These are phyloP conservation scores for Barnardius zonarius DNA, from an alignment of 2,113 vertebrate genomes.

Conservation along the genomic window DNA sequence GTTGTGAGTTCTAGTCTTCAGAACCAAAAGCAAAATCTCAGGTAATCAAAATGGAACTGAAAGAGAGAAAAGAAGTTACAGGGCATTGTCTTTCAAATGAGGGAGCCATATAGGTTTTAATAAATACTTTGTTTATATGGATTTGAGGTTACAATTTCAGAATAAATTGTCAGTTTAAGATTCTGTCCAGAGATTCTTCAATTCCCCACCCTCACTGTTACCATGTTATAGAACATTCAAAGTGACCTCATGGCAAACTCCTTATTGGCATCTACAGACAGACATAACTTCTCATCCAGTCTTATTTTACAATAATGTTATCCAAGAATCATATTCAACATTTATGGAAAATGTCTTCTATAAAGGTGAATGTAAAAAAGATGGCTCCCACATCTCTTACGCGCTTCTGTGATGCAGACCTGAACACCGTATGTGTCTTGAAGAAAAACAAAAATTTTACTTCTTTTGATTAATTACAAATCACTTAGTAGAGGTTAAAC, in stretches of 20 bases:
- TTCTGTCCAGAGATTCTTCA: background rate
- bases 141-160: background rate
- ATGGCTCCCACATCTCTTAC: background rate
- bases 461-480: background rate
- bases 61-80: background rate
- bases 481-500: background rate
- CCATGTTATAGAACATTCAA: background rate
- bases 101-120: background rate
- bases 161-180: background rate
- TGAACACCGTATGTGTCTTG: background rate
- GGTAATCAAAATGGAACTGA: background rate
- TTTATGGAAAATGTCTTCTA: background rate
- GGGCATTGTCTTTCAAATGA: background rate
- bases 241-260: background rate
- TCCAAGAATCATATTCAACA: background rate
- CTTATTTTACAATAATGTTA: background rate
- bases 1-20: background rate
- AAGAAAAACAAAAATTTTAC: background rate
- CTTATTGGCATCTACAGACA: background rate
- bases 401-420: background rate
- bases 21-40: background rate
- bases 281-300: background rate
- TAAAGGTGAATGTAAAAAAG: background rate
- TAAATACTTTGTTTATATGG: background rate
- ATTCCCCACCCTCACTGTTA: background rate